phyloP scores from a whole-genome alignment of 2,888 invertebrate genomes.

The Tipula lateralis region DNA sequence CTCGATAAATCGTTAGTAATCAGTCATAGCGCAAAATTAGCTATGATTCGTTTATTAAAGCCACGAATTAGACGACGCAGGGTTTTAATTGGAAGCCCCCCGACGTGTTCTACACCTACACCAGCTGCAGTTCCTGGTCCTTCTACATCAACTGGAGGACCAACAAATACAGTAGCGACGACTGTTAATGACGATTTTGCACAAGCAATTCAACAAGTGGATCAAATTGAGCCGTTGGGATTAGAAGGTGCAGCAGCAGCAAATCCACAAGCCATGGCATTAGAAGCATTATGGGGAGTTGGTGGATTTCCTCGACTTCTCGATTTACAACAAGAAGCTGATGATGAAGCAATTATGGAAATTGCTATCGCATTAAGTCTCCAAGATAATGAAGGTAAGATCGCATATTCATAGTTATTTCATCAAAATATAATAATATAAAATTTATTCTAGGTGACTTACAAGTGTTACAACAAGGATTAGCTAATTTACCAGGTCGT shows the following conservation, averaged over 20 bases:
- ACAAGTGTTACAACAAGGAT: slow-evolving; percentile 52
- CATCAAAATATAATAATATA: not conserved
- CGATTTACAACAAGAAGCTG: slow-evolving; percentile 89
- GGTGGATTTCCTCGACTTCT: slow-evolving; percentile 72
- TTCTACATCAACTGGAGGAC: slow-evolving; percentile 30
- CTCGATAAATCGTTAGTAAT: slow-evolving; percentile 76
- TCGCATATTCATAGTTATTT: not conserved
- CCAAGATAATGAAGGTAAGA: slow-evolving; percentile 68
- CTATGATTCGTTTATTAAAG: slow-evolving; percentile 75
- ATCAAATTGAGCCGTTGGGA: slow-evolving; percentile 38
- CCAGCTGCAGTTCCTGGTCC: slow-evolving; percentile 43
- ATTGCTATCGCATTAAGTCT: slow-evolving; percentile 91
- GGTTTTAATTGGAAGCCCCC: slow-evolving; percentile 65
- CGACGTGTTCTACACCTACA: slow-evolving; percentile 61
- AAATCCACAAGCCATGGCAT: slow-evolving; percentile 41
- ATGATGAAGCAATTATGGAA: slow-evolving; percentile 96
- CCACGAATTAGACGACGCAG: slow-evolving; percentile 70
- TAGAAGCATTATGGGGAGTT: slow-evolving; percentile 52
- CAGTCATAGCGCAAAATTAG: slow-evolving; percentile 88
- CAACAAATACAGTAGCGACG: slow-evolving; percentile 36
- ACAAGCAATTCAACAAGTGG: slow-evolving; percentile 38
- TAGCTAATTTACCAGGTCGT: slow-evolving; percentile 45
- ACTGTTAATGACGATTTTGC: slow-evolving; percentile 38
- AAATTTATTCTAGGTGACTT: slow-evolving; percentile 43
- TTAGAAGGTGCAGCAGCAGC: slow-evolving; percentile 36